A percentile compares a stretch with the other conserved stretches of the same genome.
These are phyloP conservation scores for Heteromormyrus szaboi DNA, from an alignment of 2,797 vertebrate species.

Conservation along the genomic window DNA sequence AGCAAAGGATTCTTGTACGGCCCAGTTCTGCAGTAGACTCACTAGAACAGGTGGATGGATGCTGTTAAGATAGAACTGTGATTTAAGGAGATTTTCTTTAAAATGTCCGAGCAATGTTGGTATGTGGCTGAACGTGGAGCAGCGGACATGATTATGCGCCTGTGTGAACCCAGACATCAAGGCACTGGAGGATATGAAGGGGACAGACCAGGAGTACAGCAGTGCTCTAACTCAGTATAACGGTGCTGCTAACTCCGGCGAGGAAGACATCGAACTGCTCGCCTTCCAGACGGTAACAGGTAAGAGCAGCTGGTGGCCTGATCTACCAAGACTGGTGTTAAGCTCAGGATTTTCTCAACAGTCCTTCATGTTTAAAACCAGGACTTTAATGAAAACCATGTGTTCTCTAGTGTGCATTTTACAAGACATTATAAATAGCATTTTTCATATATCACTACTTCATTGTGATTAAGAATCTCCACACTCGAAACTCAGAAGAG, in stretches of 20 bases:
- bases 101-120: not conserved
- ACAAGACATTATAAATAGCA: not conserved
- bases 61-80: not conserved
- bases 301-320: conserved; percentile 30
- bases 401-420: not conserved
- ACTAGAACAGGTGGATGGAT: not conserved
- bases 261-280: conserved; percentile 63
- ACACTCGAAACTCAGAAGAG: not conserved
- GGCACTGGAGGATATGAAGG: conserved; percentile 54
- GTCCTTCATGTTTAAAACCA: not conserved
- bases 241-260: conserved; percentile 56
- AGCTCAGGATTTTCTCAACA: not conserved
- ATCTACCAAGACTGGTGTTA: not conserved
- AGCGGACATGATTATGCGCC: not conserved
- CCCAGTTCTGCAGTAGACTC: not conserved
- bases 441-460: not conserved
- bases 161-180: conserved; percentile 44
- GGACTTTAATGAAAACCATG: not conserved
- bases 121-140: not conserved
- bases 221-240: conserved; percentile 56
- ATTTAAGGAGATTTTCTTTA: not conserved
- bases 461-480: not conserved
- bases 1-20: not conserved
- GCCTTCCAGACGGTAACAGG: conserved; percentile 66
- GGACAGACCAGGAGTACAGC: conserved; percentile 57